Percentiles rank a stretch among this genome's conserved stretches.
Evolutionary conservation across 2,113 vertebrate species (phyloP).

Genomic region (Pituophis catenifer): DNA sequence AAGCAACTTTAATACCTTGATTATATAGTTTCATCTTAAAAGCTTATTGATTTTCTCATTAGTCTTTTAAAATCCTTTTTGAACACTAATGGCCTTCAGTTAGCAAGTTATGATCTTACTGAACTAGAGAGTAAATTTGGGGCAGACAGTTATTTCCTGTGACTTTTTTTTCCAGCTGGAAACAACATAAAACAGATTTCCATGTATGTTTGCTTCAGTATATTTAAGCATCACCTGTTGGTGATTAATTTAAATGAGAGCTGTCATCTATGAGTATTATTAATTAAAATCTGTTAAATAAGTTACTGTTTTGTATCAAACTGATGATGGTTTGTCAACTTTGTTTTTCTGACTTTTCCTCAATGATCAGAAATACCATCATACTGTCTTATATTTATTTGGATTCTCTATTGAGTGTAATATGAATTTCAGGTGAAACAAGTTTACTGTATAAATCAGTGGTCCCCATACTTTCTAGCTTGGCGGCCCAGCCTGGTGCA

Average conservation of each 20-base stretch:
- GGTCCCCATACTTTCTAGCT: neutral
- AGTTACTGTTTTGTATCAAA: neutral
- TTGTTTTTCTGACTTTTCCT: neutral
- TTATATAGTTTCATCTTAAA: neutral
- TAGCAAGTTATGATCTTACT: neutral
- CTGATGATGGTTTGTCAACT: accelerated
- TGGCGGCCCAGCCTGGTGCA: neutral
- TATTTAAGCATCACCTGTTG: neutral
- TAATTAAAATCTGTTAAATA: neutral
- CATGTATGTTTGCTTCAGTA: neutral
- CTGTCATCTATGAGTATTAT: neutral
- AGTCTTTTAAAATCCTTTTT: neutral
- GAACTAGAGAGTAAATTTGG: neutral
- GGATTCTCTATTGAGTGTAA: neutral
- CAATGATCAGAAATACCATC: neutral
- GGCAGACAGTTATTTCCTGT: neutral
- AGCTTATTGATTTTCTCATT: neutral
- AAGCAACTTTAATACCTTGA: neutral
- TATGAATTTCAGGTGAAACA: neutral
- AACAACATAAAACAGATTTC: neutral
- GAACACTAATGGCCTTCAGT: neutral
- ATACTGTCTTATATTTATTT: neutral
- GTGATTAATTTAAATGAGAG: neutral
- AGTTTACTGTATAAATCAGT: neutral
- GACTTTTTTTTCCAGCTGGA: neutral